Percentiles rank a stretch among this genome's conserved stretches.
Evolutionary conservation across 2,888 invertebrate species (phyloP).

Genomic region (Drosophila hawaiiensis): DNA sequence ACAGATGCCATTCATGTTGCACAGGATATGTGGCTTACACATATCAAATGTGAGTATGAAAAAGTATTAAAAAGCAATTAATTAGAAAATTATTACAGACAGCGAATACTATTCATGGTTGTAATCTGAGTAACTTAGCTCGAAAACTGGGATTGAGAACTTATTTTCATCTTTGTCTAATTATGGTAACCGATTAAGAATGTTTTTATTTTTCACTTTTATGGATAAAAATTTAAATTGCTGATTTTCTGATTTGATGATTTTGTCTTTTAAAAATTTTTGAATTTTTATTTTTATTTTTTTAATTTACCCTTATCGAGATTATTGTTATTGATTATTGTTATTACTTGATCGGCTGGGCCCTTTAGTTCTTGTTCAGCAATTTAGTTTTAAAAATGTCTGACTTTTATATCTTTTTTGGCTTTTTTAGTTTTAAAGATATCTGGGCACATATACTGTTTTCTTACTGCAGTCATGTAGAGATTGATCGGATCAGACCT

Average conservation of each 20-base stretch:
- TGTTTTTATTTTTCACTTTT: neutral
- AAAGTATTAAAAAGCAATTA: neutral
- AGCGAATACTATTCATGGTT: neutral
- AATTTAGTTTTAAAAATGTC: too few species aligned
- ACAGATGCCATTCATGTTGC: constrained; percentile 15
- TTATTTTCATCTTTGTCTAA: neutral
- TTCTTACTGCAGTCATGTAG: neutral
- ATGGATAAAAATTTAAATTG: neutral
- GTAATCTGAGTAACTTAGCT: neutral
- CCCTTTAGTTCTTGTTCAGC: rapidly evolving
- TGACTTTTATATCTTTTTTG: neutral
- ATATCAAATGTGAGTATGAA: neutral
- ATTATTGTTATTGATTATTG: too few species aligned
- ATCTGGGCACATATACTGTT: neutral
- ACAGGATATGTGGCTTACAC: neutral
- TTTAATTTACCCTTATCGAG: neutral
- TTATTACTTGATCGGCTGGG: neutral
- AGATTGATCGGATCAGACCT: neutral
- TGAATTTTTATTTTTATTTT: neutral
- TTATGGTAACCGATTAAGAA: neutral
- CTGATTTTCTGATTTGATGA: too few species aligned
- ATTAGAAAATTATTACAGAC: neutral
- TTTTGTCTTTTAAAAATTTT: rapidly evolving
- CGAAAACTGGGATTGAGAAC: neutral
- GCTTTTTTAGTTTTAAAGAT: neutral